Conservation (phyloP, 2,113 vertebrate species). For the Gracilinanus agilis region DNA sequence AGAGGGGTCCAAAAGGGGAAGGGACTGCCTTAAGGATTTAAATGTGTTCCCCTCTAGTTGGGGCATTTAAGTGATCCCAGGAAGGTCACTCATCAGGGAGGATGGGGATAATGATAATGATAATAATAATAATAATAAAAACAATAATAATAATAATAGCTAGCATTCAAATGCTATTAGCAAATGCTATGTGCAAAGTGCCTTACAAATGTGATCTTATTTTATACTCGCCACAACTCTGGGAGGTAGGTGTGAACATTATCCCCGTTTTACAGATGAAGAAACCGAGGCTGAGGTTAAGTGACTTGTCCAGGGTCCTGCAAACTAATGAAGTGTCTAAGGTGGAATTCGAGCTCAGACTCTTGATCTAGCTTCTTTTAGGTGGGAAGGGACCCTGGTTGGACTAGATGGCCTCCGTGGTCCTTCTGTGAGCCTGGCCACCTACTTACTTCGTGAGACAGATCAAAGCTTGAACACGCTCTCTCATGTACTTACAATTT, state of each 20-base stretch:
- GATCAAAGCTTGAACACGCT: constrained; percentile 71
- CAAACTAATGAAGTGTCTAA: neutral
- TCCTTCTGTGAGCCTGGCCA: neutral
- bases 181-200: neutral
- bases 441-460: constrained; percentile 70
- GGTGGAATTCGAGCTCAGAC: neutral
- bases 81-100: neutral
- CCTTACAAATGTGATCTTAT: neutral
- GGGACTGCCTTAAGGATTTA: neutral
- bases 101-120: neutral
- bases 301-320: neutral
- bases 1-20: neutral
- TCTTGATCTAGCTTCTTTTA: neutral
- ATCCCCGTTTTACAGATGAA: neutral
- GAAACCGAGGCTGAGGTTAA: neutral
- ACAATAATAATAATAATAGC: neutral
- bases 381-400: neutral
- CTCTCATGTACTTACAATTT: constrained; percentile 87
- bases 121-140: neutral
- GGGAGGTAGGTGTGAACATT: neutral
- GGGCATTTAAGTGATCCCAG: neutral
- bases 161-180: neutral
- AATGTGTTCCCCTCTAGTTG: neutral
- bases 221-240: neutral
- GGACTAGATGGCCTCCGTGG: neutral